Evolutionary conservation across 2,888 invertebrate genomes (phyloP).

Genomic region (Mesorhabditis spiculigera): DNA sequence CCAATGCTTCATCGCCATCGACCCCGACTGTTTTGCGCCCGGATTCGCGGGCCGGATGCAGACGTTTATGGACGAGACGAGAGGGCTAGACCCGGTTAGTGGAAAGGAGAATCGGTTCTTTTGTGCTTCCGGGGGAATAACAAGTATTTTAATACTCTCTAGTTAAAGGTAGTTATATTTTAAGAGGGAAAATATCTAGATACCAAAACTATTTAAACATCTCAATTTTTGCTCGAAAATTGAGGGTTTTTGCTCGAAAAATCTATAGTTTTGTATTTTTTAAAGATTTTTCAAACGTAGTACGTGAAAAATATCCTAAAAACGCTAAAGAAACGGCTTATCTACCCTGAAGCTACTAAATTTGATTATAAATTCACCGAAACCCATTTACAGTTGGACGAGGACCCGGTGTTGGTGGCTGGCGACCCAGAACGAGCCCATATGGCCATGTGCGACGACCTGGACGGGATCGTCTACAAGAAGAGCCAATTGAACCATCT

Average conservation of each 20-base stretch:
- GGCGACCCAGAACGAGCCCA: constrained; percentile 58
- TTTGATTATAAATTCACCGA: not conserved
- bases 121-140: too few species aligned
- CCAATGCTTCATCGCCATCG: constrained; percentile 57
- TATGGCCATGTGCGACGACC: constrained; percentile 45
- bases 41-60: constrained; percentile 51
- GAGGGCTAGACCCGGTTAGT: constrained; percentile 44
- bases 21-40: constrained; percentile 57
- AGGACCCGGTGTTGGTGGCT: constrained; percentile 48
- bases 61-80: constrained; percentile 51
- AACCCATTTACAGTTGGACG: constrained; percentile 23
- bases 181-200: too few species aligned
- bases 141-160: too few species aligned
- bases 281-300: too few species aligned
- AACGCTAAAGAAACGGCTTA: constrained; percentile 8
- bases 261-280: too few species aligned
- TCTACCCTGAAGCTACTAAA: constrained; percentile 5
- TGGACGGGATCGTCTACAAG: constrained; percentile 56
- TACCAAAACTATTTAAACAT: too few species aligned
- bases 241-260: too few species aligned
- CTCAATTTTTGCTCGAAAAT: too few species aligned
- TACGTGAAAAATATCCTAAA: too few species aligned
- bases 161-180: too few species aligned
- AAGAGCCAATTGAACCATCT: constrained; percentile 67
- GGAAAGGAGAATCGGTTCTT: too few species aligned